Evolutionary conservation across 92 coral and sea anemone genomes (phyloP).

Genomic region (Parazoanthus atlanticus): DNA sequence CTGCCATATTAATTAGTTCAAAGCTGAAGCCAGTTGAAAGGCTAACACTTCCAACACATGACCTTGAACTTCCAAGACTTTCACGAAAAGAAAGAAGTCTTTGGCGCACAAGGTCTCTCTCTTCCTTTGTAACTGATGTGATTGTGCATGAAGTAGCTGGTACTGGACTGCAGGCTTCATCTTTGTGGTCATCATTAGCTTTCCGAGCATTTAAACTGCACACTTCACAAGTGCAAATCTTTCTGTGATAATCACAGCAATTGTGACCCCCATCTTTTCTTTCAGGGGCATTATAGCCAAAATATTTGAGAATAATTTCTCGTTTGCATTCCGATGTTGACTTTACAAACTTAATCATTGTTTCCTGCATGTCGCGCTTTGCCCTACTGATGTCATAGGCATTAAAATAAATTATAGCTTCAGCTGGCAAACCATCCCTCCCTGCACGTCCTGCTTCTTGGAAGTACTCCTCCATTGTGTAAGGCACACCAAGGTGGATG

Average conservation of each 20-base stretch:
- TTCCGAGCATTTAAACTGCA: slow-evolving; percentile 3
- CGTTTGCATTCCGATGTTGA: slow-evolving; percentile 50
- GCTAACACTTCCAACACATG: slow-evolving; percentile 58
- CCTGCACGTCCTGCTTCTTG: slow-evolving; percentile 39
- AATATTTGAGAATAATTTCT: slow-evolving; percentile 45
- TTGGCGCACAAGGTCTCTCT: not conserved
- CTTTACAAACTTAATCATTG: slow-evolving; percentile 50
- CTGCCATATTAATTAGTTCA: slow-evolving; percentile 44
- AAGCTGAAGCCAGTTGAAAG: slow-evolving; percentile 56
- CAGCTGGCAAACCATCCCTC: slow-evolving; percentile 51
- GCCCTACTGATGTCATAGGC: slow-evolving; percentile 12
- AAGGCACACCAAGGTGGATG: slow-evolving; percentile 44
- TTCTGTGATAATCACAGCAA: slow-evolving; percentile 63
- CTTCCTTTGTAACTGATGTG: not conserved
- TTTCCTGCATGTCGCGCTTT: slow-evolving; percentile 36
- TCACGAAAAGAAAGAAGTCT: not conserved
- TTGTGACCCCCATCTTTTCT: slow-evolving; percentile 43
- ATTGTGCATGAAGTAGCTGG: slow-evolving; percentile 5
- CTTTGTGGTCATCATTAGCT: not conserved
- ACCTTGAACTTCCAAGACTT: slow-evolving; percentile 11
- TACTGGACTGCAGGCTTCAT: not conserved
- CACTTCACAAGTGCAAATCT: slow-evolving; percentile 30
- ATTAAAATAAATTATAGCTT: slow-evolving; percentile 32
- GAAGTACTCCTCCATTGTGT: slow-evolving; percentile 49
- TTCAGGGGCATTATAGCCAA: slow-evolving; percentile 45